Base-by-base conservation (phyloP, 37 sponge, comb jelly and placozoan genomes). In the Haliclona indistincta region DNA sequence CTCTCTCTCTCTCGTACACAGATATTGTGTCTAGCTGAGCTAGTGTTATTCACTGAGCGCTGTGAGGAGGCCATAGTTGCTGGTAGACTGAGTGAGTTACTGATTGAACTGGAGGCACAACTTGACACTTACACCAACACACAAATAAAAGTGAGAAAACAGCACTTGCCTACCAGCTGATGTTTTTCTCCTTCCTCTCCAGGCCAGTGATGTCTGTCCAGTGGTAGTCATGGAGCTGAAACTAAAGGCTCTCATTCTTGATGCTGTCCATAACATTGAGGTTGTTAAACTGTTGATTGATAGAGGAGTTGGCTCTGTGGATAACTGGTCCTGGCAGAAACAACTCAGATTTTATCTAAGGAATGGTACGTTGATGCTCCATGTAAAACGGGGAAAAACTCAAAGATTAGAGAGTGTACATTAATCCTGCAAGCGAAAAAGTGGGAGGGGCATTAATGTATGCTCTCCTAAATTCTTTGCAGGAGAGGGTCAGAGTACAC, bases 291-390 rank as follows among this genome's bases (percentile, higher is more conserved):
- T 42, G 39, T 76, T 98, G 63, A 26, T 82, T 1, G n/a, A 43
- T 17, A 43, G 47, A 42, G 74, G 42, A 3, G 60, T 42, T 7
- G 28, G 23, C 54, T 56, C 54, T 33, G 64, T 77, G 56, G 76
- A 51, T 30, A 63, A 49, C 35, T 98, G 99, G 99, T 72, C 79
- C 43, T 98, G 99, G 99, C 88, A 93, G 84, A 98, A 98, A 61
- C 96, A 98, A 66, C 77, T 98, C 30, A 64, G 99, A 41, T 87
- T 76, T 77, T 96, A 96, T 68, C 69, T 86, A 26, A 68, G 40
- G 43, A 60, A 82, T 69, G 83, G 92, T 86, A 60, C 37, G 28
- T 33, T 41, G 0, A 37, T 2, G 29, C 39, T 36, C 56, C 61
- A 32, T 32, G 43, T 43, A 42, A 32, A 23, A 43, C 29, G 10